Evolutionary conservation across 2,113 vertebrate species (phyloP), one percentile per base, ranked within the genome.

Genomic region (Ptyas mucosa): DNA sequence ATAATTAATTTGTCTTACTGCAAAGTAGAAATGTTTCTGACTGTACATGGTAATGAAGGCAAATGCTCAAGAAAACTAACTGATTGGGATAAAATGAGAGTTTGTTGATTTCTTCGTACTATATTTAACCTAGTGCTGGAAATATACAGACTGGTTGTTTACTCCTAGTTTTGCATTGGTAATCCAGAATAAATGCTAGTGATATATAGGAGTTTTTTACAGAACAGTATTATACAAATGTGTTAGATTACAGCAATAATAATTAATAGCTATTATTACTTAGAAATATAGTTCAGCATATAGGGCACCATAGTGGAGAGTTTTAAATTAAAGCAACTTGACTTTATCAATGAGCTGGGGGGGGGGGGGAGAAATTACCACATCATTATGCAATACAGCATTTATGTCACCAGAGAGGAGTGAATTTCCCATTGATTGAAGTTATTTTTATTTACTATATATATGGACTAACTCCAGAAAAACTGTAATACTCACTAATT

Each of bases 401-500:
- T 85, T 94, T 91, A 91, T 95, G 87, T 92, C 94, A 94, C 94
- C 0, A 5, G 3, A 24, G 97, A 98, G 98, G 98, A 98, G 97
- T 98, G 97, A 98, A 98, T 97, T 98, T 97, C 96, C 96, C 97
- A 96, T 96, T 97, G 92, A 97, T 97, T 98, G 91, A 92, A 97
- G 98, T 97, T 97, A 97, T 97, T 98, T 98, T 97, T 97, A 98
- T 98, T 97, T 95, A 69, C 97, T 98, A 97, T 99, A 69, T 12
- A 34, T n/a, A 99, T 99, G 99, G 99, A 98, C 98, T 99, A 98
- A 98, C 97, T 99, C 98, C 98, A 99, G 98, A 98, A 99, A 99
- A 98, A 98, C 97, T 96, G 98, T 98, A 98, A 98, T 98, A 99
- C 98, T 98, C 97, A 97, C 98, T 99, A 99, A 99, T 99, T 99